Evolutionary conservation across 2,797 vertebrate genomes (phyloP), one percentile per base, ranked within the genome.

Genomic region (Enteromius radiatus): DNA sequence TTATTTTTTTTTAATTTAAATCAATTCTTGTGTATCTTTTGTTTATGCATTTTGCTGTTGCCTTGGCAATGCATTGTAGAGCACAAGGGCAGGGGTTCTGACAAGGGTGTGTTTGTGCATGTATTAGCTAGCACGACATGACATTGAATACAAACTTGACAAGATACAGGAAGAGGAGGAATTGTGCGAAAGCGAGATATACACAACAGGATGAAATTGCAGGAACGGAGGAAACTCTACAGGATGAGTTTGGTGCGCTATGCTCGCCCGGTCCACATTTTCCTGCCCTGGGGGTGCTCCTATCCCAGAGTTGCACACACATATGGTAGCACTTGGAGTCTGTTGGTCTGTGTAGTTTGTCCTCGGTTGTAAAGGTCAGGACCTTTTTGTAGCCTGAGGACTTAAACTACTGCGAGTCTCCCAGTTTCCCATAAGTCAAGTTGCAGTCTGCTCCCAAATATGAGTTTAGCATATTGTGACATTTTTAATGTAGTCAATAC

Each of bases 141-240:
- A 56, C 12, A 10, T 17, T 21, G 23, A 71, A 86, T 49, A 33
- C 23, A 38, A 71, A 63, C 54, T 83, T 85, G 79, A 84, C 65
- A 76, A 83, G 70, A 81, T 71, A 83, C 82, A 86, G 83, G 82
- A 78, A 83, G 76, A 83, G 69, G 59, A 54, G 74, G 75, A 80
- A 85, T 84, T 85, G 82, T 87, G 84, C 31, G 41, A 68, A 73
- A 64, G 63, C 73, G 64, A 86, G 67, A 80, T 76, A 85, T 56
- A 64, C 70, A 84, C 74, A 81, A 88, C 82, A 87, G 87, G 86
- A 88, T 86, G 84, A 76, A 68, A 76, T 73, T 74, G 76, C 76
- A 74, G 45, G 68, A 82, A 71, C 31, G 80, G 11, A 85, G 86
- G 78, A 87, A 89, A 71, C 81, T 41, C 43, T 79, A 65, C 82